Evolutionary conservation across 2,888 invertebrate genomes (phyloP).

Genomic region (Molorchus minor): DNA sequence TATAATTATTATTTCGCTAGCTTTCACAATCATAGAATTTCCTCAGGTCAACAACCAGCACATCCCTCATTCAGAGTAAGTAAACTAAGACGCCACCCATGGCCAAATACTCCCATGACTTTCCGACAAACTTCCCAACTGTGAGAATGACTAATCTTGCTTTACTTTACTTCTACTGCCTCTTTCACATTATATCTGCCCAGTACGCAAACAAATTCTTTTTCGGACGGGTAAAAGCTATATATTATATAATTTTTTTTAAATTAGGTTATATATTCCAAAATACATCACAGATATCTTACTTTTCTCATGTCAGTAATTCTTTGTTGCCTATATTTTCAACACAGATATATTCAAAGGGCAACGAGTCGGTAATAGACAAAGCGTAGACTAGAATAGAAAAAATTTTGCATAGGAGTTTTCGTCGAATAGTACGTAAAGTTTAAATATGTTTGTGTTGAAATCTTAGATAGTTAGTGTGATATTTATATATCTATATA

Average conservation of each 20-base stretch:
- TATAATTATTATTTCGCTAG: too few species aligned
- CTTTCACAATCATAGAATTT: too few species aligned
- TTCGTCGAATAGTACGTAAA: not conserved
- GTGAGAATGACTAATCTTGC: constrained; percentile 10
- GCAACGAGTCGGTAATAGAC: constrained; percentile 20
- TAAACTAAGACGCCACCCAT: too few species aligned
- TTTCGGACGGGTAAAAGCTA: constrained; percentile 41
- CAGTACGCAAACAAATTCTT: constrained; percentile 18
- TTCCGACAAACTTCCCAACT: constrained; percentile 12
- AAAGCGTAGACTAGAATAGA: constrained; percentile 23
- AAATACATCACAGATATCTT: constrained; percentile 51
- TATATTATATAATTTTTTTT: constrained; percentile 32
- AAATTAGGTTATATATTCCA: constrained; percentile 44
- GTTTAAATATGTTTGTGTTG: constrained; percentile 20
- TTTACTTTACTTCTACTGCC: constrained; percentile 30
- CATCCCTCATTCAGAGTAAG: too few species aligned
- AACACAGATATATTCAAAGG: constrained; percentile 35
- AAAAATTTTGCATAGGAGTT: constrained; percentile 11
- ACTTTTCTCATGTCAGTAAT: constrained; percentile 50
- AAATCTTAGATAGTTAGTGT: constrained; percentile 14
- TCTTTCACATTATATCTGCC: constrained; percentile 17
- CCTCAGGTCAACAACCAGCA: too few species aligned
- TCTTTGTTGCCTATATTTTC: constrained; percentile 28
- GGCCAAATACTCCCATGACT: not conserved
- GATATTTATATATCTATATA: not conserved